A percentile compares a stretch with the other conserved stretches of the same genome.
Conservation (phyloP, 2,113 vertebrate species). For the Eubucco bourcierii region DNA sequence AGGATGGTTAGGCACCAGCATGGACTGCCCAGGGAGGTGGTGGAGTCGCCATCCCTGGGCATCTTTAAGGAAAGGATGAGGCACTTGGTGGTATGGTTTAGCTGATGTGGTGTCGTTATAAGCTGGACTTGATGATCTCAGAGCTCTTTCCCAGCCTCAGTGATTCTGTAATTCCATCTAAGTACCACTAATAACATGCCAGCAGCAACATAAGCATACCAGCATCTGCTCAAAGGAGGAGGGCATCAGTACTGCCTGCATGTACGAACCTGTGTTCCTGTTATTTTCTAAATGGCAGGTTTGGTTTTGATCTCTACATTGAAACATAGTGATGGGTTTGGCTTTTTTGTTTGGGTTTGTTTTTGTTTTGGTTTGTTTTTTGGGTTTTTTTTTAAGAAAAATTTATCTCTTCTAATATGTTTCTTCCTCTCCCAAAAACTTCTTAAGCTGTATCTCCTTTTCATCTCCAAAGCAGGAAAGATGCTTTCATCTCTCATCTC, state of each 20-base stretch:
- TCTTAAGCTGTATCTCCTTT: slow-evolving; percentile 3
- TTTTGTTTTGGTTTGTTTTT: too few species aligned
- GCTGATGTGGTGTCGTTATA: too few species aligned
- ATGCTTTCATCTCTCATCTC: slow-evolving; percentile 12
- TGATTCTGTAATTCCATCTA: neutral
- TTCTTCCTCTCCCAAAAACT: slow-evolving; percentile 1
- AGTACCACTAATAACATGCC: neutral
- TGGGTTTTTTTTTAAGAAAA: neutral
- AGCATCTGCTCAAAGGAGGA: neutral
- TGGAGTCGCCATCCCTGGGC: too few species aligned
- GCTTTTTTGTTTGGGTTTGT: neutral
- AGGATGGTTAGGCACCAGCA: too few species aligned
- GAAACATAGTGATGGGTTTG: neutral
- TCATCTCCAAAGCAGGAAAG: slow-evolving; percentile 12
- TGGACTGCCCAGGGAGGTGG: too few species aligned
- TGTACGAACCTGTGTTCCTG: neutral
- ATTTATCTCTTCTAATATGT: neutral
- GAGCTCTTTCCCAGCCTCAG: too few species aligned
- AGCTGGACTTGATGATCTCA: too few species aligned
- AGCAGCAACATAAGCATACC: neutral
- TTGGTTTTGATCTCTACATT: neutral
- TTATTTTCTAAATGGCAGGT: neutral
- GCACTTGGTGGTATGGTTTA: too few species aligned
- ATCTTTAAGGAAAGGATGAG: too few species aligned
- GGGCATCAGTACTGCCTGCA: neutral